Evolutionary conservation across 1,140 invertebrate species (phyloP), one percentile per base, ranked within the genome.

Genomic region (Aphelinus atriplicis): DNA sequence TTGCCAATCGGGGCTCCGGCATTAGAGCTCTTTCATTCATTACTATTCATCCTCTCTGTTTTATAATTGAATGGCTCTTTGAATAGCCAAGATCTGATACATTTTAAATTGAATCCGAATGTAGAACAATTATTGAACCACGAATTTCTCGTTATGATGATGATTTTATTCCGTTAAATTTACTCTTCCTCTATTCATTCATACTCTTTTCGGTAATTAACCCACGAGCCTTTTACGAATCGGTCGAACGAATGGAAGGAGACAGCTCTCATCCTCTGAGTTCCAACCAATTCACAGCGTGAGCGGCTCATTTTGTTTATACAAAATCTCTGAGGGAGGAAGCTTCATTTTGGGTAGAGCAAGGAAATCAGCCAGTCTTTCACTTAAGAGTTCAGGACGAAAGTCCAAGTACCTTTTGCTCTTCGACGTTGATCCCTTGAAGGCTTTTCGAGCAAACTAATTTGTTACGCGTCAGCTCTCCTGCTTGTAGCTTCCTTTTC

Each of bases 391-490:
- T 26, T 9, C 7, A 45, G 4, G 60, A 62, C 9, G 42, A 45
- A 45, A 62, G 60, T 62, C 60, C 3, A 9, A 46, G 26, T 43
- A 3, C 9, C 48, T 51, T 65, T 50, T 65, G 63, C 46, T 65
- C 46, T 26, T 2, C 46, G 61, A 5, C 9, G 46, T 10, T 51
- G 61, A 43, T 42, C 48, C n/a, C 26, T 26, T 26, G 26, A 26
- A 26, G 26, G 26, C 50, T 51, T 56, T 43, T 10, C 50, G 48
- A 56, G 51, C 7, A 67, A 67, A 56, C 62, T 43, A 53, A 56
- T 67, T 67, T 67, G 51, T 45, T 67, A 53, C 46, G 55, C 65
- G 65, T 56, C 65, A 26, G 26, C 57, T 26, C 26, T 26, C 26
- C 26, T 26, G 26, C 26, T 60, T 60, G 26, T 10, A 10, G 57